Conservation (phyloP, 1,140 invertebrate species). For the Lasaia peninsularis region DNA sequence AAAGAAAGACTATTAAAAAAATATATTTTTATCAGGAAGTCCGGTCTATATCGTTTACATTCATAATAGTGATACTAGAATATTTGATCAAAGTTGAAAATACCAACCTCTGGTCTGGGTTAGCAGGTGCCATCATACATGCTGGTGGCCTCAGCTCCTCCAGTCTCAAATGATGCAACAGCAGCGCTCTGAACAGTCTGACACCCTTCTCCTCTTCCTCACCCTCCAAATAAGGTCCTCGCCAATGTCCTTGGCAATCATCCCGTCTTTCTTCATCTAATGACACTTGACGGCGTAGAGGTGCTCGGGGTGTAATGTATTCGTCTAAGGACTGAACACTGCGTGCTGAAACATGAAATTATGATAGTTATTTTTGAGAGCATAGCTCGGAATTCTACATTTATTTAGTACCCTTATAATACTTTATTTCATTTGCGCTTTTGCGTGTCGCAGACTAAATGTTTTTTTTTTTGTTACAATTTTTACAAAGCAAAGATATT, state of each 20-base stretch:
- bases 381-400: too few species aligned
- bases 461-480: too few species aligned
- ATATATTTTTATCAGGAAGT: too few species aligned
- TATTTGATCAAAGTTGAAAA: neutral
- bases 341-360: slow-evolving; percentile 41
- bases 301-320: slow-evolving; percentile 57
- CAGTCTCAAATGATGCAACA: slow-evolving; percentile 59
- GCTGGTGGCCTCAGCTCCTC: slow-evolving; percentile 59
- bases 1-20: too few species aligned
- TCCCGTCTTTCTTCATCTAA: slow-evolving; percentile 63
- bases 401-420: neutral
- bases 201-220: slow-evolving; percentile 65
- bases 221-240: slow-evolving; percentile 50
- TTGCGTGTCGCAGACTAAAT: too few species aligned
- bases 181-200: slow-evolving; percentile 58
- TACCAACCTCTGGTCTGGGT: slow-evolving; percentile 52
- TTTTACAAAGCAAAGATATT: too few species aligned
- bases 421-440: neutral
- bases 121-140: slow-evolving; percentile 53
- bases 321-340: slow-evolving; percentile 65
- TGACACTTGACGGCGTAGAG: slow-evolving; percentile 58
- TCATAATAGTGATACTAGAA: too few species aligned
- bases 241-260: slow-evolving; percentile 66
- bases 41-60: too few species aligned
- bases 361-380: too few species aligned